Percentiles rank a stretch among this genome's conserved stretches.
Conservation (phyloP, 2,888 invertebrate genomes). For the Caenorhabditis panamensis region DNA sequence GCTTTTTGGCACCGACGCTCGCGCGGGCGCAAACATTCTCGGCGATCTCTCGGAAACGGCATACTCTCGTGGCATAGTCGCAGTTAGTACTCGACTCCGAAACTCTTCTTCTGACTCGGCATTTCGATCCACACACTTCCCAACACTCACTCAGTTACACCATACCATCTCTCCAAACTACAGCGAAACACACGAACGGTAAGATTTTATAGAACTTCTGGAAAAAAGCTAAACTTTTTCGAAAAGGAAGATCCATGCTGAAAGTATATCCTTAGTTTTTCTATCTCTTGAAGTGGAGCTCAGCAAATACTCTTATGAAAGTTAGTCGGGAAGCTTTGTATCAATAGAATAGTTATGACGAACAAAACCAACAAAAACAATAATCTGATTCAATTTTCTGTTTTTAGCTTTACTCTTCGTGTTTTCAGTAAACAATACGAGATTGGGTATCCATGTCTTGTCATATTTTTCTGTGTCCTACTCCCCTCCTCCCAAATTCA, state of each 20-base stretch:
- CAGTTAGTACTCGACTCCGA: constrained; percentile 17
- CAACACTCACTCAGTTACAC: constrained; percentile 6
- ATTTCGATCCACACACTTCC: constrained; percentile 19
- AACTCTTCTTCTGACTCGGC: constrained; percentile 16
- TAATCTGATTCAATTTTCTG: neutral
- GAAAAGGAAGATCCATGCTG: no score
- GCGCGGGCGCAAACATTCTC: constrained; percentile 20
- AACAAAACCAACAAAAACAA: neutral
- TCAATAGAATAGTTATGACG: no score
- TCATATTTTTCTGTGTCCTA: no score
- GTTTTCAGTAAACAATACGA: constrained; percentile 9
- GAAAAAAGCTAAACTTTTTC: neutral
- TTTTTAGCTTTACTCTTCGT: neutral
- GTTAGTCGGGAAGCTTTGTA: no score
- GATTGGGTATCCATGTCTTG: constrained; percentile 13
- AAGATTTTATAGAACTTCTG: neutral
- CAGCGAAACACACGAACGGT: constrained; percentile 28
- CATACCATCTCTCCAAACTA: constrained; percentile 24
- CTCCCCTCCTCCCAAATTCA: neutral
- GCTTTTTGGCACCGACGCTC: constrained; percentile 21
- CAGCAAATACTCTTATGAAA: no score
- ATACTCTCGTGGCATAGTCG: neutral
- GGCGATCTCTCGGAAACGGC: constrained; percentile 7
- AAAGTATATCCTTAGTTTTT: no score
- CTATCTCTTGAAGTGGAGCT: no score